Conservation (phyloP, 2,888 invertebrate species). For the Orchesella flavescens region DNA sequence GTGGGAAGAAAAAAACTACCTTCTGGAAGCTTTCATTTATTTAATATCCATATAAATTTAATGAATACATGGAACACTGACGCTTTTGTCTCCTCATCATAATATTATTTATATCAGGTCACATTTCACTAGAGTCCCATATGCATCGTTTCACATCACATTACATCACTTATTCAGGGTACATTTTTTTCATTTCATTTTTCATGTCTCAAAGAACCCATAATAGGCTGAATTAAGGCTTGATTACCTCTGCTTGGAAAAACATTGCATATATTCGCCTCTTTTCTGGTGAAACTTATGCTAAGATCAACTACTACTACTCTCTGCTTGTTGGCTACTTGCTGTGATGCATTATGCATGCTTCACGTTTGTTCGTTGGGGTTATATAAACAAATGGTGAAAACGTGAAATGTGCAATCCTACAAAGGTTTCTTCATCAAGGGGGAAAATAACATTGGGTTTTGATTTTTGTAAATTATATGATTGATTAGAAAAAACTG, state of each 20-base stretch:
- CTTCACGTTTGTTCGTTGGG: slow-evolving; percentile 13
- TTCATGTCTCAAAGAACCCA: slow-evolving; percentile 37
- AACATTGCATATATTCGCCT: slow-evolving; percentile 34
- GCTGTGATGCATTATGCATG: slow-evolving; percentile 28
- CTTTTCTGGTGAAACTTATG: slow-evolving; percentile 8
- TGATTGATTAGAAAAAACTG: no score
- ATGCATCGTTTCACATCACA: background rate
- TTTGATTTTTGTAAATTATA: no score
- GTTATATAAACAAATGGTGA: no score
- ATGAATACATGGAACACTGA: slow-evolving; percentile 8
- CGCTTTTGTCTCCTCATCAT: slow-evolving; percentile 24
- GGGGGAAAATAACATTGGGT: no score
- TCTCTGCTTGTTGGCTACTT: no score
- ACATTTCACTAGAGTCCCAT: slow-evolving; percentile 16
- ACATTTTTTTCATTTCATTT: slow-evolving; percentile 35
- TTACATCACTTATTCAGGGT: slow-evolving; percentile 23
- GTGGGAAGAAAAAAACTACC: background rate
- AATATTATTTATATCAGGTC: slow-evolving; percentile 34
- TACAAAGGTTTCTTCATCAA: no score
- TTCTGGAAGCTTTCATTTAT: background rate
- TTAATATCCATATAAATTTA: slow-evolving; percentile 4
- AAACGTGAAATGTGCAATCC: no score
- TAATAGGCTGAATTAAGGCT: slow-evolving; percentile 52
- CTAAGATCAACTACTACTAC: background rate
- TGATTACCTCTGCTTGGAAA: slow-evolving; percentile 61